Base-by-base conservation (phyloP, 2,888 invertebrate species). In the Diloba caeruleocephala region DNA sequence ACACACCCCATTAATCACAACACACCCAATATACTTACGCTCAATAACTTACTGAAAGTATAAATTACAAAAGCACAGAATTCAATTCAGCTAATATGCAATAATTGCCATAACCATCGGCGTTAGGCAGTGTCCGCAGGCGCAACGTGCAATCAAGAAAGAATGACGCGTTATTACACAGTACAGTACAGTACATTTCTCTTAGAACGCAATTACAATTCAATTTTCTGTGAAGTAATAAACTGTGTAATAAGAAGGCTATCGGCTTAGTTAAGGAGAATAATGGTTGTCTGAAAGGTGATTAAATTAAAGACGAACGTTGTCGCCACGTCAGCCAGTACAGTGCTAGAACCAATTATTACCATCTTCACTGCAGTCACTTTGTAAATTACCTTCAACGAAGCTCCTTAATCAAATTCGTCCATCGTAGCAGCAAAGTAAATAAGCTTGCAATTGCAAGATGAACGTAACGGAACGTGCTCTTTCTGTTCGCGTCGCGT, bases 51-150 rank as follows among this genome's bases (percentile, higher is more conserved):
- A 81, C 83, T 79, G 78, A 83, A 85, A 84, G 81, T 81, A 85
- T 81, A 85, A 83, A 77, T 76, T 66, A 70, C 64, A 62, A 51
- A 55, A 53, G 53, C 56, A 48, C 62, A 71, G 79, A 78, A 87
- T 81, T 84, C 83, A 85, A 87, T 88, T 86, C 79, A 79, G 81
- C 86, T 90, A 87, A 90, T 88, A 85, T 88, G 88, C 84, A 84
- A 87, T 88, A 89, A 90, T 89, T 84, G 82, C 76, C 66, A 68
- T 71, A 74, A 77, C 73, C 70, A 70, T 68, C 64, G 60, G 51
- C 52, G 60, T 68, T 75, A 74, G 76, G 72, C 72, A 63, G 52
- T 59, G 70, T 61, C 68, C 68, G 73, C 69, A 63, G 72, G 71
- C 73, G 66, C 74, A 78, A 76, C 78, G 74, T 75, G 76, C 75